Conservation (phyloP, 2,888 invertebrate species). For the Aproaerema taeniolella region DNA sequence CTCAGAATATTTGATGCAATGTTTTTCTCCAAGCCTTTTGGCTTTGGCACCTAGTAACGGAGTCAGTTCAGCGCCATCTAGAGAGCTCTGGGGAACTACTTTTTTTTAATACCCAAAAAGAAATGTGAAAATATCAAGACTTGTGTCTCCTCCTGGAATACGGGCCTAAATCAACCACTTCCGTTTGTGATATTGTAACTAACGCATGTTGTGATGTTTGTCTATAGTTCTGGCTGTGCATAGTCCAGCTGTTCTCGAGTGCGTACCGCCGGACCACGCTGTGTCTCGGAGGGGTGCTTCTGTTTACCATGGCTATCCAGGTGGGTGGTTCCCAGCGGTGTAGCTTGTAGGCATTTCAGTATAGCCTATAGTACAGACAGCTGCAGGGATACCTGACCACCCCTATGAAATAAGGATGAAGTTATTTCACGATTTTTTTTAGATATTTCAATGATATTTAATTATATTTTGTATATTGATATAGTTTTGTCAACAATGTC, state of each 20-base stretch:
- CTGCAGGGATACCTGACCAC: too few relatives aligned
- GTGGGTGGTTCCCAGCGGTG: too few relatives aligned
- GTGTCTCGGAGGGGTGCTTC: constrained; percentile 77
- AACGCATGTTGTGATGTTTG: constrained; percentile 9
- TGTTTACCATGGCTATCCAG: constrained; percentile 73
- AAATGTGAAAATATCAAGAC: neutral
- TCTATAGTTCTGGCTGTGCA: constrained; percentile 83
- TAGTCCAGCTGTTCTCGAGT: constrained; percentile 81
- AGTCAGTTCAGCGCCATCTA: neutral
- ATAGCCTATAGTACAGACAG: too few relatives aligned
- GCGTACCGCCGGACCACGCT: constrained; percentile 80
- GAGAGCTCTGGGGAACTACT: neutral
- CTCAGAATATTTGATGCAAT: too few relatives aligned
- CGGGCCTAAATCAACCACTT: too few relatives aligned
- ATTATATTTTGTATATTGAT: too few relatives aligned
- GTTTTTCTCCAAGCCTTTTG: too few relatives aligned
- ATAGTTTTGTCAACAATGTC: too few relatives aligned
- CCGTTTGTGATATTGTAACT: neutral
- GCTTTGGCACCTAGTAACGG: neutral
- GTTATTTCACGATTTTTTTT: too few relatives aligned
- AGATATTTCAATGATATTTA: too few relatives aligned
- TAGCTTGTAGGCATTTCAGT: too few relatives aligned
- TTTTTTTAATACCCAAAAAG: neutral
- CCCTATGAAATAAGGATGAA: too few relatives aligned
- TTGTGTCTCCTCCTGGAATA: neutral